Base-by-base conservation (phyloP, 2,113 vertebrate genomes). In the Trochalopteron elliotii region DNA sequence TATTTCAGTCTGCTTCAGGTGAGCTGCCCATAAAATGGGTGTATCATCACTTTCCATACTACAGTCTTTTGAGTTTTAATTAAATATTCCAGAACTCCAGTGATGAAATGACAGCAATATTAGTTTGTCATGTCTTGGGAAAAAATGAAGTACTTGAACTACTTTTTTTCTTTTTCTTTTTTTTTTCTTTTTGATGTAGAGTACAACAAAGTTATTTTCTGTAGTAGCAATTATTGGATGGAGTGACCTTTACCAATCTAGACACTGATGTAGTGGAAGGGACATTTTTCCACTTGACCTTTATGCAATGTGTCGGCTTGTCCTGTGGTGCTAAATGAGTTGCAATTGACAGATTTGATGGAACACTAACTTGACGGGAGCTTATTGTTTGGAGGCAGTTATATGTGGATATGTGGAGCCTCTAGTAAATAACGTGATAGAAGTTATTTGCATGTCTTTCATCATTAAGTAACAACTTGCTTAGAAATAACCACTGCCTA, bases 261-360 rank as follows among this genome's bases (percentile, higher is more conserved):
- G 95, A 94, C 85, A 86, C 25, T 96, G 96, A 98, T 94, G 84
- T 91, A 97, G 91, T 35, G 30, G 96, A 97, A 97, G 94, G 96
- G 97, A 97, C 91, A 45, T 81, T 97, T 98, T 98, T 98, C 97
- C 93, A 92, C 90, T 98, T 98, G 98, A 98, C 98, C 98, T 98
- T 98, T 98, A 83, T 72, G 55, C 77, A 65, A 68, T 67, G 87
- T 96, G 95, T 96, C 15, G 12, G 72, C 84, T 97, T 95, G 83
- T 94, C 78, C 92, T 74, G 52, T 92, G 78, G 90, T 9, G n/a
- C 89, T 74, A 95, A 95, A 68, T 94, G 91, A 93, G 92, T 87
- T 96, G 70, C 65, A 94, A 78, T 18, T 96, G 97, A 97, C 96
- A 94, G 93, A 91, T 97, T 59, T 97, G 96, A 97, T 93, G 82